Evolutionary conservation across 2,113 vertebrate species (phyloP), one percentile per base, ranked within the genome.

Genomic region (Toxotes chatareus): DNA sequence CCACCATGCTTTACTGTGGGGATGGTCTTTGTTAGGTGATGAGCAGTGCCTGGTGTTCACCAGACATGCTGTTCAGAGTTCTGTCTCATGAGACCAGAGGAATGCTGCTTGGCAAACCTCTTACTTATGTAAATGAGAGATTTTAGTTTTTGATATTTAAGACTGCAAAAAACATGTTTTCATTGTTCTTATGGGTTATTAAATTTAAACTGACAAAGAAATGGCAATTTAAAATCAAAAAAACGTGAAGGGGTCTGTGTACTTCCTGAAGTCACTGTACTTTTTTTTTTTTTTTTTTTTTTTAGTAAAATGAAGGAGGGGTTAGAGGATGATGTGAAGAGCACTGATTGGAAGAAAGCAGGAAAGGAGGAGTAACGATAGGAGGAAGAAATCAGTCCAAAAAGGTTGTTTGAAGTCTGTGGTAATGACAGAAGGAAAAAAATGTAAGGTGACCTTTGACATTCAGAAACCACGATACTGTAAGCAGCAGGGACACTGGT

Each of bases 381-480:
- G 11, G 34, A 67, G 61, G 13, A 23, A 62, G 21, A 17, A 13
- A 23, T 5, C 1, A n/a, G 51, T 46, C 10, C 36, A 57, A 13
- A 49, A n/a, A 66, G 27, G 31, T 7, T 38, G 36, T 38, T 17
- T 42, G 42, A 51, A 8, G 66, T 56, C 11, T 36, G 55, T 62
- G 23, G 13, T 55, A 27, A 62, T 61, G 56, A 23, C 34, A 27
- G 42, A 47, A 46, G 9, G 19, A 38, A 40, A 32, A 49, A 55
- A 76, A 61, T 55, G 53, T 31, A 53, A 47, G 42, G 9, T 56
- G 74, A 86, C 74, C 76, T 89, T 0, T 74, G 86, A 76, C 59
- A 49, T 51, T 60, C 36, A 76, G 23, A 62, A 57, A 61, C 19
- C 19, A 78, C 56, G 67, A 74, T 76, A 69, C 31, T 55, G 23